These are phyloP conservation scores for Darwinula stevensoni DNA, from an alignment of 2,888 invertebrate genomes.

Conservation along the genomic window DNA sequence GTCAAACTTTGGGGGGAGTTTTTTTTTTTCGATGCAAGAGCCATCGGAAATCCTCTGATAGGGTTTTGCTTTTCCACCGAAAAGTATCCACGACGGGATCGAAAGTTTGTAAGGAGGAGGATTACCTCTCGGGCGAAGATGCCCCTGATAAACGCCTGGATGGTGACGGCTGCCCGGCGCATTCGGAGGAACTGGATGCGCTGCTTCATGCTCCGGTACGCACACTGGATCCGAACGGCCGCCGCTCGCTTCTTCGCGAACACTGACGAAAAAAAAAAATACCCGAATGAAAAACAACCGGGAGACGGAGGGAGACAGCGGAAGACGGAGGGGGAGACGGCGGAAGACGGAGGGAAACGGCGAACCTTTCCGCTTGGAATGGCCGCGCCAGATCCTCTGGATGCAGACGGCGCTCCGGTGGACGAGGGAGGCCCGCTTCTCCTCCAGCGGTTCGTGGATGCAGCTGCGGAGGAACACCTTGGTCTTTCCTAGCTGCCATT, in stretches of 20 bases:
- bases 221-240: conserved; percentile 43
- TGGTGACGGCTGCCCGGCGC: conserved; percentile 51
- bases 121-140: conserved; percentile 62
- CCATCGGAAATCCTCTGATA: too few species aligned
- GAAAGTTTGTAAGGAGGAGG: too few species aligned
- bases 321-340: too few species aligned
- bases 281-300: too few species aligned
- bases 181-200: conserved; percentile 46
- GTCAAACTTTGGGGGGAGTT: too few species aligned
- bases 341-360: background rate
- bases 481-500: conserved; percentile 62
- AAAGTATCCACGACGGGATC: too few species aligned
- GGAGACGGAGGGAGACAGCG: too few species aligned
- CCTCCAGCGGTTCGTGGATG: conserved; percentile 57
- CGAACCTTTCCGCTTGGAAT: conserved; percentile 26
- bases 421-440: conserved; percentile 34
- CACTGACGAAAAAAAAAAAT: too few species aligned
- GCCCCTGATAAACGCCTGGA: conserved; percentile 44
- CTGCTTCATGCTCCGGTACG: conserved; percentile 54
- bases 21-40: too few species aligned
- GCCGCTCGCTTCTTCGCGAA: conserved; percentile 33
- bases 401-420: conserved; percentile 36
- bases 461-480: conserved; percentile 55
- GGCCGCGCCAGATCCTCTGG: conserved; percentile 41
- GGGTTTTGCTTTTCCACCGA: too few species aligned